A percentile compares a stretch with the other conserved stretches of the same genome.
Evolutionary conservation across 2,888 invertebrate genomes (phyloP).

Genomic region (Aphidoletes aphidimyza): DNA sequence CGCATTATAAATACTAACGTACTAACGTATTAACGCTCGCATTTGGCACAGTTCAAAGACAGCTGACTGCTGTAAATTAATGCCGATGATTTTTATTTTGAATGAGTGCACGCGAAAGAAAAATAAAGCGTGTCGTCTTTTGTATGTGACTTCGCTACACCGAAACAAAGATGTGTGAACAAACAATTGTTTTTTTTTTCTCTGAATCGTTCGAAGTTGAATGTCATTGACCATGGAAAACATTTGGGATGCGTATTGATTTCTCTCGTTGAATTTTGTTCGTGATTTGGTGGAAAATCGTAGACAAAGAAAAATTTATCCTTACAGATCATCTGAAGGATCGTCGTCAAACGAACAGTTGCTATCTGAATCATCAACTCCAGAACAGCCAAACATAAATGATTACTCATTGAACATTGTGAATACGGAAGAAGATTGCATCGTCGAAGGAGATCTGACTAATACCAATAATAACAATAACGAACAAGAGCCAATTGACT

Average conservation of each 20-base stretch:
- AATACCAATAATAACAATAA: background rate
- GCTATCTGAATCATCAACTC: background rate
- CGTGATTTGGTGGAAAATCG: too few species aligned
- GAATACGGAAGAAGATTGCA: background rate
- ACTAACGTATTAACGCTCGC: too few species aligned
- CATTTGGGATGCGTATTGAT: too few species aligned
- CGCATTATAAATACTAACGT: too few species aligned
- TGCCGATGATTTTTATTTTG: too few species aligned
- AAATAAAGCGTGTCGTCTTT: background rate
- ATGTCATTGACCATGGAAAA: too few species aligned
- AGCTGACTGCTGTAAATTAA: conserved; percentile 45
- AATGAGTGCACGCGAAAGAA: background rate
- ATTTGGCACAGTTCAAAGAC: background rate
- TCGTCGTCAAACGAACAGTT: conserved; percentile 39
- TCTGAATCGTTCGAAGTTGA: too few species aligned
- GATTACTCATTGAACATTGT: background rate
- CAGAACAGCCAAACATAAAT: background rate
- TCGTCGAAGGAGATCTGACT: background rate
- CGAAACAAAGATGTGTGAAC: too few species aligned
- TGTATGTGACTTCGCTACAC: background rate
- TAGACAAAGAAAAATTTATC: background rate
- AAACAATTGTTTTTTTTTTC: too few species aligned
- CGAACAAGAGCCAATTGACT: background rate
- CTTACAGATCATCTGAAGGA: conserved; percentile 40
- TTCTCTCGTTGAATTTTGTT: too few species aligned